Percentiles rank a stretch among this genome's conserved stretches.
Evolutionary conservation across 2,113 vertebrate species (phyloP).

Genomic region (Corydoras maculifer): DNA sequence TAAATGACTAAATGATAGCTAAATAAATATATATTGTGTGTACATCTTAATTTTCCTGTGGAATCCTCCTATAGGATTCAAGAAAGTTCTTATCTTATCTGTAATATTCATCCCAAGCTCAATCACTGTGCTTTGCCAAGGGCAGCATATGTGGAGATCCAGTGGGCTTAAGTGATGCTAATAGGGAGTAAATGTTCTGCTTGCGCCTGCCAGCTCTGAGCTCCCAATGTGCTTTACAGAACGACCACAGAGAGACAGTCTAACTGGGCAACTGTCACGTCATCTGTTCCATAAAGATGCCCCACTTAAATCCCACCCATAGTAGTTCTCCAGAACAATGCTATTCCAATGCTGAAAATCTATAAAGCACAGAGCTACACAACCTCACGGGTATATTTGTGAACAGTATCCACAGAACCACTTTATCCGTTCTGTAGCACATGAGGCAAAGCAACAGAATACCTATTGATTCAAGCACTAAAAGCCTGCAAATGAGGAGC

Average conservation of each 20-base stretch:
- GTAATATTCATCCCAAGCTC: constrained; percentile 20
- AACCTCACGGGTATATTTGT: too few species aligned
- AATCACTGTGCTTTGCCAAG: constrained; percentile 35
- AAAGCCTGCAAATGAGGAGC: too few species aligned
- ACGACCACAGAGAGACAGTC: constrained; percentile 6
- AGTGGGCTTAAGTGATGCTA: constrained; percentile 29
- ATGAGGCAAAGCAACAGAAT: too few species aligned
- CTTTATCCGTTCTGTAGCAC: too few species aligned
- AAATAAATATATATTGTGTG: too few species aligned
- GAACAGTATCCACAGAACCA: too few species aligned
- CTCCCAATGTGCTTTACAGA: constrained; percentile 10
- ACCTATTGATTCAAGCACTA: too few species aligned
- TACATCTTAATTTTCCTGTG: too few species aligned
- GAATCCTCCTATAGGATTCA: not conserved
- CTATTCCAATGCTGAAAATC: too few species aligned
- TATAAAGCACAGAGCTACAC: too few species aligned
- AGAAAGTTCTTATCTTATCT: constrained; percentile 3
- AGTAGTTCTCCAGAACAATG: too few species aligned
- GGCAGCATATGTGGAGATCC: constrained; percentile 41
- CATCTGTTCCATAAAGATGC: not conserved
- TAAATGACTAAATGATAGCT: too few species aligned
- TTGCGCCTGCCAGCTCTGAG: constrained; percentile 20
- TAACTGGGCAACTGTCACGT: constrained; percentile 19
- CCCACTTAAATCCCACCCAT: not conserved
- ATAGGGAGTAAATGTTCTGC: constrained; percentile 36